phyloP scores from a whole-genome alignment of 2,888 invertebrate species.

The Drosophila imparisetae region DNA sequence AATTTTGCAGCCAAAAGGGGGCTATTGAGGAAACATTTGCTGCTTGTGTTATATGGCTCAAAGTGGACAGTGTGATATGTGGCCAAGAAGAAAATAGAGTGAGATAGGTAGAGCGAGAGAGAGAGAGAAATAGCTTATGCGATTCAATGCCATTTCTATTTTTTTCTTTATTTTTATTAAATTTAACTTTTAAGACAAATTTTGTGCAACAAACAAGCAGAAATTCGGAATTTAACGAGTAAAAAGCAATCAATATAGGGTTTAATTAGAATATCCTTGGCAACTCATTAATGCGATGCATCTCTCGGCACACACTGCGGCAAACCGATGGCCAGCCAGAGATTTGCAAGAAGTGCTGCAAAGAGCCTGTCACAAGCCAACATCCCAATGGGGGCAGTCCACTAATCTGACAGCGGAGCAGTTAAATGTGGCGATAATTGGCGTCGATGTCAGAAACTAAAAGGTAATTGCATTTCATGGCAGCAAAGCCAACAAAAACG shows the following conservation, averaged over 20 bases:
- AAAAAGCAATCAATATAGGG: conserved; percentile 11
- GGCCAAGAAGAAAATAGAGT: conserved; percentile 1
- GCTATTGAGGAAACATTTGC: conserved; percentile 62
- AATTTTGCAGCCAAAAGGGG: conserved; percentile 59
- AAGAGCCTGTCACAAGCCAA: background rate
- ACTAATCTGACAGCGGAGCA: conserved; percentile 8
- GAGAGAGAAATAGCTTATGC: no score
- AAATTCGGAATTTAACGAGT: background rate
- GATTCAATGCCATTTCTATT: no score
- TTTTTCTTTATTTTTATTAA: no score
- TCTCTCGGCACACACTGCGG: conserved; percentile 7
- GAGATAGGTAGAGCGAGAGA: background rate
- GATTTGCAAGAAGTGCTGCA: conserved; percentile 36
- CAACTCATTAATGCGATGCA: conserved; percentile 18
- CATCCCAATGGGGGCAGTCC: background rate
- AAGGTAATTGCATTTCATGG: conserved; percentile 62
- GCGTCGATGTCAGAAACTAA: conserved; percentile 52
- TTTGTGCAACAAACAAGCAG: background rate
- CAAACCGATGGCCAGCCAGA: conserved; percentile 11
- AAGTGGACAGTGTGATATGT: conserved; percentile 33
- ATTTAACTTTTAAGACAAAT: no score
- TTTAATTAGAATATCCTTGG: conserved; percentile 34
- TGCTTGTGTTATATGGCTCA: conserved; percentile 39
- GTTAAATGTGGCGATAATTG: conserved; percentile 61
- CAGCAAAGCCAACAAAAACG: conserved; percentile 42